Evolutionary conservation across 2,888 invertebrate species (phyloP), one percentile per base, ranked within the genome.

Genomic region (Euzophera pinguis): DNA sequence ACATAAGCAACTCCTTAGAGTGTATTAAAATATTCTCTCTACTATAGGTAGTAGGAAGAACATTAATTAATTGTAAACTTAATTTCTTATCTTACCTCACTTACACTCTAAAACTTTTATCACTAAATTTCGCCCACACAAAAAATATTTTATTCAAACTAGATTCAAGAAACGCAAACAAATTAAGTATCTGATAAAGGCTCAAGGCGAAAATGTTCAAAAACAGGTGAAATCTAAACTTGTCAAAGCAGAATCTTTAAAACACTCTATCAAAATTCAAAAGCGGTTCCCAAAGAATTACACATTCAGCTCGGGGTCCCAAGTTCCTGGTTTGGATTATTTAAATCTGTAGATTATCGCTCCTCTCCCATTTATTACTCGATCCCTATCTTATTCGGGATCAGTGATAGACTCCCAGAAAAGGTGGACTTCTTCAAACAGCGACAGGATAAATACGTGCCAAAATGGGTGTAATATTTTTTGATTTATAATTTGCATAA

Each of bases 291-390:
- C 59, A 58, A 67, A 65, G 69, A 69, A 67, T 69, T 65, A 58
- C 61, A 56, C 60, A 68, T 66, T 66, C 65, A 55, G 50, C 55
- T 53, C 59, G 64, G 47, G 53, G 57, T 60, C 55, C 56, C 50
- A 52, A 62, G 61, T 65, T 61, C 62, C 61, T 57, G 67, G 65
- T 69, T 38, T 50, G 63, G 68, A 69, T 72, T 70, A 69, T 70
- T 72, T 68, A 70, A 72, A 72, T 72, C 65, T 64, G 61, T 54
- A 66, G 70, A 70, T 71, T 69, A 71, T 69, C 69, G 68, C 59
- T 63, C 63, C 59, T 56, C 54, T 58, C 60, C 66, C 70, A 70
- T 70, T 71, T 71, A 71, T 71, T 67, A 70, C 70, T 54, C 62
- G 67, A 69, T 67, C 65, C 63, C 61, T 63, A 70, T 69, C 70